Evolutionary conservation across 2,113 vertebrate species (phyloP).

Genomic region (Synodontis membranacea): DNA sequence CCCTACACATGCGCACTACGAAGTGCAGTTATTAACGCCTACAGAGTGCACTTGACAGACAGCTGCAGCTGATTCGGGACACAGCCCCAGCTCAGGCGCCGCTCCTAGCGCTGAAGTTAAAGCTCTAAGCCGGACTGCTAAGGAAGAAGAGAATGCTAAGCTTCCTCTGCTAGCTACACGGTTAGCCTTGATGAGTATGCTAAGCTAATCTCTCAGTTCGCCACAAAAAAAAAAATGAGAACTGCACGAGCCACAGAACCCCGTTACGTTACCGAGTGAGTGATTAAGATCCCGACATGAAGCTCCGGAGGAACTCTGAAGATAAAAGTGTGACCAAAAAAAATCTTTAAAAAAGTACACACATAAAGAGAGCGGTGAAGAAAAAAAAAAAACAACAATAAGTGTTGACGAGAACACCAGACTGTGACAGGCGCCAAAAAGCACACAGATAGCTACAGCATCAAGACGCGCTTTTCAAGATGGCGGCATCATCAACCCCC

Average conservation of each 20-base stretch:
- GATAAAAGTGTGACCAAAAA: slow-evolving; percentile 46
- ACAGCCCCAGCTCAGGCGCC: background rate
- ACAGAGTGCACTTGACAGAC: background rate
- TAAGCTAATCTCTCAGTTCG: slow-evolving; percentile 51
- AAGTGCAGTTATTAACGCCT: background rate
- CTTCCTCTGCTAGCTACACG: background rate
- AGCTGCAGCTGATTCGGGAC: background rate
- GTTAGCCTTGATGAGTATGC: slow-evolving; percentile 5
- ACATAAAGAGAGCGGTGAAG: slow-evolving; percentile 34
- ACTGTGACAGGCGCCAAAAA: slow-evolving; percentile 76
- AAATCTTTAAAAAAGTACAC: slow-evolving; percentile 17
- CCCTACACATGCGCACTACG: background rate
- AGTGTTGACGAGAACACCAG: slow-evolving; percentile 57
- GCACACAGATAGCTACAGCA: slow-evolving; percentile 56
- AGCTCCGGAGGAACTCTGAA: slow-evolving; percentile 60
- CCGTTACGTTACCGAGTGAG: slow-evolving; percentile 72
- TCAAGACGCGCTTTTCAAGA: slow-evolving; percentile 76
- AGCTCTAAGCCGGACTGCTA: background rate
- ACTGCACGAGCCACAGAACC: slow-evolving; percentile 52
- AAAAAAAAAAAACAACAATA: too few species aligned
- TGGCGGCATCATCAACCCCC: slow-evolving; percentile 78
- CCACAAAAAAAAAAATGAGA: slow-evolving; percentile 54
- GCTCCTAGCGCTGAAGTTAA: background rate
- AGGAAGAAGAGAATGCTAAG: background rate
- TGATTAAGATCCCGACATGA: slow-evolving; percentile 65